phyloP scores from a whole-genome alignment of 2,113 vertebrate genomes.

The Gallinago jamesoni region DNA sequence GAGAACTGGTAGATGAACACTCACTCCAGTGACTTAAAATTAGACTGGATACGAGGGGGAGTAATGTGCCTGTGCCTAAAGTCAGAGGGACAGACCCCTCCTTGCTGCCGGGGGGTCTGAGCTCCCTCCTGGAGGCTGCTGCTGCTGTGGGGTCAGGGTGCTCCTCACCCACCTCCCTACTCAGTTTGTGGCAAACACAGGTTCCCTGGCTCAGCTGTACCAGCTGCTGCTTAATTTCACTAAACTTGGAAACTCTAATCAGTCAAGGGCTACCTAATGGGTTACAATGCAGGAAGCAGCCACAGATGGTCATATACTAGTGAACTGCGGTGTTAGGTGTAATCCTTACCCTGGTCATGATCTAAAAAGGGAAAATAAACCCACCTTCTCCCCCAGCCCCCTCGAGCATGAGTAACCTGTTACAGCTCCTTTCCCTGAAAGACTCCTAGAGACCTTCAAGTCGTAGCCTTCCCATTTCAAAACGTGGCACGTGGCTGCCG shows the following conservation, averaged over 20 bases:
- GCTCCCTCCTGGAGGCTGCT: not conserved
- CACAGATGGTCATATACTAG: not conserved
- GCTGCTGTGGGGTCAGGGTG: not conserved
- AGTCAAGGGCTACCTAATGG: not conserved
- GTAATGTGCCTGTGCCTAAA: not conserved
- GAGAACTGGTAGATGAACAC: not conserved
- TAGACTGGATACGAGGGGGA: not conserved
- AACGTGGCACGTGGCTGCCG: fast-evolving
- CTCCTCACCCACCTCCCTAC: not conserved
- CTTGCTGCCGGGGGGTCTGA: not conserved
- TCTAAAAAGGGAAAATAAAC: not conserved
- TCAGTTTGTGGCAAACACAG: fast-evolving
- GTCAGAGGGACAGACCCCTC: not conserved
- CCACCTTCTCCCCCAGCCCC: not conserved
- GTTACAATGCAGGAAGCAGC: not conserved
- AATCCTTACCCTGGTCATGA: not conserved
- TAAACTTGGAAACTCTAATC: not conserved
- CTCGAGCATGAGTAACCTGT: not conserved
- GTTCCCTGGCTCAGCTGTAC: not conserved
- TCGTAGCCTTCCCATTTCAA: not conserved
- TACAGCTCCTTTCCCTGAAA: not conserved
- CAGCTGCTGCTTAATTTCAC: not conserved
- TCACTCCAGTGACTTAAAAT: constrained; percentile 15
- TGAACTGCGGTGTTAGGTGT: not conserved
- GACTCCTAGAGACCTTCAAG: not conserved